Evolutionary conservation across 2,113 vertebrate genomes (phyloP), one percentile per base, ranked within the genome.

Genomic region (Rhinoptilus africanus): DNA sequence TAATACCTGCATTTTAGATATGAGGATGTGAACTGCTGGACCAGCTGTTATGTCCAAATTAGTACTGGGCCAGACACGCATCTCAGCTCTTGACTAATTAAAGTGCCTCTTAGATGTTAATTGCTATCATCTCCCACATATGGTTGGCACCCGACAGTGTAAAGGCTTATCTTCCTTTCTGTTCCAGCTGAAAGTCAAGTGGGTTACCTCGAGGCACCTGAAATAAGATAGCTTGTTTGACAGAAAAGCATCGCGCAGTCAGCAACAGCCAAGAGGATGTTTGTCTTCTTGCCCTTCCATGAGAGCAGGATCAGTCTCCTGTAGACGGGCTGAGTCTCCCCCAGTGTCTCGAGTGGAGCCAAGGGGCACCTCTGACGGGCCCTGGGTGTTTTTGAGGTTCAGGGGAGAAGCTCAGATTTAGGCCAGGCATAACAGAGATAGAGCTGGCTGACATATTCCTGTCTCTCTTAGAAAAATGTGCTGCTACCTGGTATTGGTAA

Each of bases 371-470:
- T 37, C 43, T 68, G 50, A 2, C 34, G 20, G 48, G 26, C 43
- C 15, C 45, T 35, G 35, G 62, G 17, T 32, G 15, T 10, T 80
- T 24, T 4, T 60, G 63, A 48, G 37, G 0, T 12, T 54, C 26
- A 12, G 43, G 51, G 35, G 13, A 4, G 53, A 34, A 74, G 63
- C 63, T 91, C 56, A 41, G 51, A 16, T 91, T 63, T 74, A 28
- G 32, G 63, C 57, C 53, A 66, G 59, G 63, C 72, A 27, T 56
- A 10, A 19, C n/a, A 34, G 39, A 41, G 34, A 18, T 34, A 18
- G 64, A 56, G 43, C 9, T 16, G 16, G 15, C 23, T 41, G 54
- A 19, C 0, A 0, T 4, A 6, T 8, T 45, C 37, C 30, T 14
- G 19, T 14, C 22, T 62, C 53, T 54, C 63, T 22, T 6, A 39